Percentiles rank a stretch among this genome's conserved stretches.
phyloP scores from a whole-genome alignment of 2,888 invertebrate species.

The Drosophila melanosoma region DNA sequence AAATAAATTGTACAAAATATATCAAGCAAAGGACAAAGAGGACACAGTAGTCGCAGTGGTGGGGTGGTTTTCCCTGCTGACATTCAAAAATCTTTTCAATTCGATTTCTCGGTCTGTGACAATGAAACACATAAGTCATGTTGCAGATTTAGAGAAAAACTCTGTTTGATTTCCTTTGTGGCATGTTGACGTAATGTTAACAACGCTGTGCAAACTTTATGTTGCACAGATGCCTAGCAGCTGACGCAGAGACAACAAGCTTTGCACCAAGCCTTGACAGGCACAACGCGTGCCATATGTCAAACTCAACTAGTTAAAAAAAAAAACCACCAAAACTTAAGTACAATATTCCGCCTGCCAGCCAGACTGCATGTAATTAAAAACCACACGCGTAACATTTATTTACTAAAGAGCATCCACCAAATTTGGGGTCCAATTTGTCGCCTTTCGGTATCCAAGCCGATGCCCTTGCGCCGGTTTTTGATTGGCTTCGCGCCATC shows the following conservation, averaged over 20 bases:
- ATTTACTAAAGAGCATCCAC: slow-evolving; percentile 55
- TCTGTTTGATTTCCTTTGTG: slow-evolving; percentile 50
- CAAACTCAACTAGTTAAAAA: slow-evolving; percentile 22
- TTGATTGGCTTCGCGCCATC: slow-evolving; percentile 82
- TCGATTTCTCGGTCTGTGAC: slow-evolving; percentile 44
- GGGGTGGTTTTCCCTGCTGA: slow-evolving; percentile 51
- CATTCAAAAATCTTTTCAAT: slow-evolving; percentile 48
- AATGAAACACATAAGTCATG: slow-evolving; percentile 51
- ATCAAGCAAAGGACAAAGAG: slow-evolving; percentile 53
- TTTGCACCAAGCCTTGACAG: slow-evolving; percentile 20
- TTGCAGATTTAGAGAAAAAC: slow-evolving; percentile 23
- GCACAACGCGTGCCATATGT: slow-evolving; percentile 76
- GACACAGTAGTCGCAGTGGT: slow-evolving; percentile 44
- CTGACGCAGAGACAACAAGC: slow-evolving; percentile 66
- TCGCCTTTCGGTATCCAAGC: slow-evolving; percentile 41
- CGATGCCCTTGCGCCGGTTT: slow-evolving; percentile 70
- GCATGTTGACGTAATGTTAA: slow-evolving; percentile 78
- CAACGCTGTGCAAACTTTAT: slow-evolving; percentile 65
- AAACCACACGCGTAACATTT: slow-evolving; percentile 73
- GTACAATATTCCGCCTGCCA: slow-evolving; percentile 20
- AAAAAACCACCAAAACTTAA: slow-evolving; percentile 33
- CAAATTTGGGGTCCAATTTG: slow-evolving; percentile 43
- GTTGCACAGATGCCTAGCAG: slow-evolving; percentile 56
- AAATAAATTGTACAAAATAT: slow-evolving; percentile 69
- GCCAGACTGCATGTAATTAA: slow-evolving; percentile 66